Conservation (phyloP, 2,797 vertebrate genomes). For the Arnoldichthys spilopterus region DNA sequence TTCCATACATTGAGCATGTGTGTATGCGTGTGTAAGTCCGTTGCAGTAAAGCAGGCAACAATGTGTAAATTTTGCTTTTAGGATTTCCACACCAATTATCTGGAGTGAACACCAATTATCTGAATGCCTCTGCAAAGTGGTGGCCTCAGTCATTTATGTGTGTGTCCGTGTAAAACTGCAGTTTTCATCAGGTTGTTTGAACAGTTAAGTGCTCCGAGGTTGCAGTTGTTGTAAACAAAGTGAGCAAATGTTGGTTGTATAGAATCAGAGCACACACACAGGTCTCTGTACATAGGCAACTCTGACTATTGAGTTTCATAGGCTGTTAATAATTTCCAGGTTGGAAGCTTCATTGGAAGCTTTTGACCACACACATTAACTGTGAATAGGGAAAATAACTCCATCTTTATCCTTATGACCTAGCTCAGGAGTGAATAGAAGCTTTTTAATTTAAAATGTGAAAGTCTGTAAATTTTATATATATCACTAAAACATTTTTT, state of each 20-base stretch:
- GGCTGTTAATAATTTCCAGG: background rate
- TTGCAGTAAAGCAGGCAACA: background rate
- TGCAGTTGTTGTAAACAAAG: background rate
- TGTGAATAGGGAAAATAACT: too few relatives aligned
- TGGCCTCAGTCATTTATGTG: background rate
- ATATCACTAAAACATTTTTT: too few relatives aligned
- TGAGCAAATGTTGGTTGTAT: background rate
- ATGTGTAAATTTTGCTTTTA: constrained; percentile 3
- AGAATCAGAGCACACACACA: background rate
- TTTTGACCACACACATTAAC: too few relatives aligned
- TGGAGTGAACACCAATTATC: too few relatives aligned
- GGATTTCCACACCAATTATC: background rate
- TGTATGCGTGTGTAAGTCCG: background rate
- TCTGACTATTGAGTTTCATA: background rate
- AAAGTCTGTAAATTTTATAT: too few relatives aligned
- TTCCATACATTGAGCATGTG: constrained; percentile 5
- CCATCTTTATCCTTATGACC: too few relatives aligned
- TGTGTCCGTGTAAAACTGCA: background rate
- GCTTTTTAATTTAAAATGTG: too few relatives aligned
- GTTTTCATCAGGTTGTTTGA: constrained; percentile 9
- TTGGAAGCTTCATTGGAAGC: too few relatives aligned
- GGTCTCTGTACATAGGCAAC: background rate
- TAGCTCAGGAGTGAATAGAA: too few relatives aligned
- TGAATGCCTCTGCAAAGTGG: background rate
- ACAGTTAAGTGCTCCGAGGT: constrained; percentile 3